Percentiles rank a stretch among this genome's conserved stretches.
phyloP scores from a whole-genome alignment of 2,888 invertebrate genomes.

The Esperia sulphurella region DNA sequence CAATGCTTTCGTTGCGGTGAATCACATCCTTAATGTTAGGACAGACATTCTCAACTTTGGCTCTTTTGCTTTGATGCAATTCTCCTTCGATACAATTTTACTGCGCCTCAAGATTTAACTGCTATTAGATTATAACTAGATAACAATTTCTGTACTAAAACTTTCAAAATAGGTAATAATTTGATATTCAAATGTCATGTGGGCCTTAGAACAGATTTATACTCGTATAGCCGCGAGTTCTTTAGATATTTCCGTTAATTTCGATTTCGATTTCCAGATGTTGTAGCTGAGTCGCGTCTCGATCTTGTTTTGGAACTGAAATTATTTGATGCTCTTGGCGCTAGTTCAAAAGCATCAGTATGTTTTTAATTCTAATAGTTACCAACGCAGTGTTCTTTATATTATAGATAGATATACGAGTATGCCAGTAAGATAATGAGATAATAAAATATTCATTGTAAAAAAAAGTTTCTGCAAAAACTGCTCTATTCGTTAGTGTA shows the following conservation, averaged over 20 bases:
- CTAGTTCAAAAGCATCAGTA: constrained; percentile 46
- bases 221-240: too few relatives aligned
- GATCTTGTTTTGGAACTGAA: constrained; percentile 54
- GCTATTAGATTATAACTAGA: too few relatives aligned
- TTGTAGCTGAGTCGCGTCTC: constrained; percentile 35
- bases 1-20: constrained; percentile 48
- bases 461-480: too few relatives aligned
- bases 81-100: too few relatives aligned
- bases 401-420: neutral
- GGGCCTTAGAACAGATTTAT: too few relatives aligned
- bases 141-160: too few relatives aligned
- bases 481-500: too few relatives aligned
- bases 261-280: constrained; percentile 53
- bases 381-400: constrained; percentile 26
- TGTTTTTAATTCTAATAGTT: constrained; percentile 50
- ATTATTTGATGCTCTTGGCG: constrained; percentile 61
- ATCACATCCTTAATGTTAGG: constrained; percentile 54
- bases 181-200: too few relatives aligned
- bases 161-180: too few relatives aligned
- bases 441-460: too few relatives aligned
- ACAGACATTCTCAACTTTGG: constrained; percentile 1
- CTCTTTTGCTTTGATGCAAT: neutral
- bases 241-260: constrained; percentile 47
- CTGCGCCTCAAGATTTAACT: too few relatives aligned
- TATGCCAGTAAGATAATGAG: too few relatives aligned